Evolutionary conservation across 64 coral and sea anemone species (phyloP).

Genomic region (Pocillopora damicornis): DNA sequence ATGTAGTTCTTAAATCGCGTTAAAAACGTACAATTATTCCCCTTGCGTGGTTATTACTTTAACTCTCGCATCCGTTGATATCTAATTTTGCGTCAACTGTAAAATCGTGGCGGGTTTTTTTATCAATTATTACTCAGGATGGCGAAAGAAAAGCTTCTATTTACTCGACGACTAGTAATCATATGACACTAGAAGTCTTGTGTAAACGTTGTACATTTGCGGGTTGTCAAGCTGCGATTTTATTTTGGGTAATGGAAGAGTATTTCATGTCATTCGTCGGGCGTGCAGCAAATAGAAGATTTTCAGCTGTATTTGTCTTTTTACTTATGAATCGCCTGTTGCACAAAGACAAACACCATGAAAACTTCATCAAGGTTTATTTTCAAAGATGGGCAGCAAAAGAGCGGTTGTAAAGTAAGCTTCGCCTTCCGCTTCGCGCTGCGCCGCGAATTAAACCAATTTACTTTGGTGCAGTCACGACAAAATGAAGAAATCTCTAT

Average conservation of each 20-base stretch:
- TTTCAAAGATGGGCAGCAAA: neutral
- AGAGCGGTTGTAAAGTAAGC: neutral
- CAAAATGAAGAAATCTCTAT: constrained; percentile 10
- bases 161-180: neutral
- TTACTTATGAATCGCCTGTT: neutral
- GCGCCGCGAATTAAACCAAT: constrained; percentile 15
- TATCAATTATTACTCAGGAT: neutral
- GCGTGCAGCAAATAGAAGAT: neutral
- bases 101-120: neutral
- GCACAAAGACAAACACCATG: neutral
- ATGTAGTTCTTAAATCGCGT: neutral
- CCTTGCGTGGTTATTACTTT: neutral
- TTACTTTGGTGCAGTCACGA: constrained; percentile 5
- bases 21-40: neutral
- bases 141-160: neutral
- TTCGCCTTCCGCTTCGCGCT: neutral
- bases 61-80: neutral
- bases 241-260: neutral
- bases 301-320: constrained; percentile 10
- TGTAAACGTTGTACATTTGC: neutral
- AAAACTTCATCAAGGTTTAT: neutral
- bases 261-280: neutral
- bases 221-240: neutral
- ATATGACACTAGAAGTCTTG: neutral
- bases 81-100: neutral